These are phyloP conservation scores for Heteractis magnifica DNA, from an alignment of 92 coral and sea anemone species.

Conservation along the genomic window DNA sequence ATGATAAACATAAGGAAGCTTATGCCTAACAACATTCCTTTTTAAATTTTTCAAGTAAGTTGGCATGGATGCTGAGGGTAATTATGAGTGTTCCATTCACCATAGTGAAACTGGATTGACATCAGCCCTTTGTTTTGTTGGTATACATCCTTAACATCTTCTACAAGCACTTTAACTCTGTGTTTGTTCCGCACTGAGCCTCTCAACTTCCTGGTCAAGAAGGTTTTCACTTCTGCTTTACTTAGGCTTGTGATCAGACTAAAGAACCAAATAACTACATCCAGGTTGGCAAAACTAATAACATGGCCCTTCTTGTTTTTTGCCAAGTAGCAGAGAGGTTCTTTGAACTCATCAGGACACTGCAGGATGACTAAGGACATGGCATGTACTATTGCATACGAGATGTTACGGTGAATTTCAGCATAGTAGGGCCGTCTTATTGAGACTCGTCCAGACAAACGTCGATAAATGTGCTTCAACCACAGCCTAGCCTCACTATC, in stretches of 20 bases:
- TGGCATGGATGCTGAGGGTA: no score
- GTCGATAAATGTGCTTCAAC: background rate
- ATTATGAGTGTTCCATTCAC: no score
- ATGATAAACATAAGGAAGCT: no score
- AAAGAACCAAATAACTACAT: background rate
- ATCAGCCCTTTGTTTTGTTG: no score
- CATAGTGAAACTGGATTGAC: no score
- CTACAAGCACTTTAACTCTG: background rate
- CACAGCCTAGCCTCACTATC: slow-evolving; percentile 1
- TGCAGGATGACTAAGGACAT: background rate
- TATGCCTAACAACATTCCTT: no score
- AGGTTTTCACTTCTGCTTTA: background rate
- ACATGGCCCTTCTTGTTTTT: background rate
- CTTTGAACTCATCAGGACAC: background rate
- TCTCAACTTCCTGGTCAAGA: background rate
- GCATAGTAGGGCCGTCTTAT: slow-evolving; percentile 3
- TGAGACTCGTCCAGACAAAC: background rate
- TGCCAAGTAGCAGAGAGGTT: background rate
- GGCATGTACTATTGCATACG: background rate
- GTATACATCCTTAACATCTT: no score
- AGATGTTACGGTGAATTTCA: background rate
- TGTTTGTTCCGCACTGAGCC: background rate
- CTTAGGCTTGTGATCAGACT: background rate
- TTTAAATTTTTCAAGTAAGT: no score
- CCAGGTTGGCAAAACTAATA: background rate